These are phyloP conservation scores for Lepidothrix coronata DNA, from an alignment of 2,113 vertebrate species.

Conservation along the genomic window DNA sequence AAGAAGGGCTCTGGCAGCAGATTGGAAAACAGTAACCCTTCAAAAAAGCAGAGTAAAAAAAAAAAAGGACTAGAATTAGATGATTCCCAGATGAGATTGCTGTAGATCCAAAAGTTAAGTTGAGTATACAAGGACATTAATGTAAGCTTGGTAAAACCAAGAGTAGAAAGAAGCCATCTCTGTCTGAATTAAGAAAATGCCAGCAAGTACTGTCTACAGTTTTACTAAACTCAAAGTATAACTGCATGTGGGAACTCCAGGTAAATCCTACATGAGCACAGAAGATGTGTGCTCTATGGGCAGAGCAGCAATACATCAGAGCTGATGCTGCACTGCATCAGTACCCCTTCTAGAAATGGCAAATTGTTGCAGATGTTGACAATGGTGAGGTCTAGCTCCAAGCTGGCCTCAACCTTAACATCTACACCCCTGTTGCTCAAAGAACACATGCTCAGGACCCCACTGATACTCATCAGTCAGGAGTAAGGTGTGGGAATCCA, in stretches of 20 bases:
- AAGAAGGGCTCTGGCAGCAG: not conserved
- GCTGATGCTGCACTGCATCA: rapidly evolving
- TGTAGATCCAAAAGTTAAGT: not conserved
- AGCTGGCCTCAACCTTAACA: not conserved
- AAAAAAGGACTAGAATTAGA: not conserved
- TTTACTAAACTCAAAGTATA: not conserved
- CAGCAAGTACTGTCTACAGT: not conserved
- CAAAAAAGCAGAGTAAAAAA: not conserved
- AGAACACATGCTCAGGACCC: not conserved
- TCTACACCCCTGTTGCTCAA: not conserved
- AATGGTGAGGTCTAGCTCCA: not conserved
- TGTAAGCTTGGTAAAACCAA: not conserved
- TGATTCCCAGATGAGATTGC: not conserved
- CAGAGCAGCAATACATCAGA: not conserved
- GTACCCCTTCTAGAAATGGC: not conserved
- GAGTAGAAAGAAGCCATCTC: not conserved
- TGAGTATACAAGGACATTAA: not conserved
- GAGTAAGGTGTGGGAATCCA: not conserved
- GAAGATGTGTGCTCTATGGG: not conserved
- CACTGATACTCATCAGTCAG: not conserved
- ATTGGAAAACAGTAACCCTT: not conserved
- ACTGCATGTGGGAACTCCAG: not conserved
- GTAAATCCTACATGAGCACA: not conserved
- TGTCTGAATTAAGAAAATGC: not conserved
- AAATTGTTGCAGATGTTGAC: not conserved